Conservation (phyloP, 53 echinoderm and acorn worm genomes). For the Luidia sarsii region DNA sequence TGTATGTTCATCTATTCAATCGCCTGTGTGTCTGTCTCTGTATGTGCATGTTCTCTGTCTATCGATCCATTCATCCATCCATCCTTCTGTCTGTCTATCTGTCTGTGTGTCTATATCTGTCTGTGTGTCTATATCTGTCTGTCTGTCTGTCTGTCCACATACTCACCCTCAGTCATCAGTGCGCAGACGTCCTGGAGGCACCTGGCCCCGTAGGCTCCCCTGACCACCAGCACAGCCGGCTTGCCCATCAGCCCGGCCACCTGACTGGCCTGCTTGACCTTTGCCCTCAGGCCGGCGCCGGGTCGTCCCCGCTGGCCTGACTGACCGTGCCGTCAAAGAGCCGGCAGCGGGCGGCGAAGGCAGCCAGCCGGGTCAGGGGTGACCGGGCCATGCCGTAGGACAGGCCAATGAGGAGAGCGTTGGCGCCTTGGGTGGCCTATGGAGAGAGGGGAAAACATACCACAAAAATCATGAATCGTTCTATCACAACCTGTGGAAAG, state of each 20-base stretch:
- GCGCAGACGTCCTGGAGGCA: slow-evolving; percentile 77
- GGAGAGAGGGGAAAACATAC: too few species aligned
- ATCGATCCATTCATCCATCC: too few species aligned
- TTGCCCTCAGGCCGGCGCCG: slow-evolving; percentile 58
- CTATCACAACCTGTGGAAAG: too few species aligned
- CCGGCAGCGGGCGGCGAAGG: slow-evolving; percentile 85
- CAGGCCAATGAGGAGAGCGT: slow-evolving; percentile 81
- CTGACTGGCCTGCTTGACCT: slow-evolving; percentile 85
- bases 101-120: not conserved
- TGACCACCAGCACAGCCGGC: slow-evolving; percentile 80
- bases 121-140: not conserved
- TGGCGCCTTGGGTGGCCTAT: slow-evolving; percentile 85
- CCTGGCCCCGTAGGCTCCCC: slow-evolving; percentile 55
- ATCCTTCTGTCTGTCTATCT: not conserved
- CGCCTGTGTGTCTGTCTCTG: too few species aligned
- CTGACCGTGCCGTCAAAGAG: slow-evolving; percentile 67
- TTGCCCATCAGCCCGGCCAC: slow-evolving; percentile 86
- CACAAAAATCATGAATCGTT: too few species aligned
- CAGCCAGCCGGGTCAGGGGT: slow-evolving; percentile 77
- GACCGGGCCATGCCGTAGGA: slow-evolving; percentile 81
- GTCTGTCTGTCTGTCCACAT: not conserved
- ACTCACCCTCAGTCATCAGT: slow-evolving; percentile 79
- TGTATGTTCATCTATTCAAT: too few species aligned
- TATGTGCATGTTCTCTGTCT: too few species aligned
- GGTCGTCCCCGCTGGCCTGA: slow-evolving; percentile 45